Percentiles rank a stretch among this genome's conserved stretches.
phyloP scores from a whole-genome alignment of 2,888 invertebrate species.

The Panzeria rudis region DNA sequence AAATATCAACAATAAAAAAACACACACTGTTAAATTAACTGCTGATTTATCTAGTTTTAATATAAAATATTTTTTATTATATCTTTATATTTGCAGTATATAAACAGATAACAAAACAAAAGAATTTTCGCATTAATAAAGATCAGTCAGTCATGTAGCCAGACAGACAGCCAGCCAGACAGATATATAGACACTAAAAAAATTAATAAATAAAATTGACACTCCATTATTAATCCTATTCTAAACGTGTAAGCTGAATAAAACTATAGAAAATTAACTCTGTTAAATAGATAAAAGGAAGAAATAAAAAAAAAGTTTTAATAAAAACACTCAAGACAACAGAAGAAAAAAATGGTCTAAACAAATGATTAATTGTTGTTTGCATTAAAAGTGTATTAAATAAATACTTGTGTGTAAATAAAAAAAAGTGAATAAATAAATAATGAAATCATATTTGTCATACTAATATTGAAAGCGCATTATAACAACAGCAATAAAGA shows the following conservation, averaged over 20 bases:
- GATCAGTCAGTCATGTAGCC: conserved; percentile 27
- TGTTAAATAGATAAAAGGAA: conserved; percentile 36
- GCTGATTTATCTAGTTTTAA: conserved; percentile 63
- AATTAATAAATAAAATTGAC: conserved; percentile 45
- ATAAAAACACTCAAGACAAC: neutral
- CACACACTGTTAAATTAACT: conserved; percentile 9
- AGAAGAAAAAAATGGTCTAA: conserved; percentile 1
- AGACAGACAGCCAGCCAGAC: neutral
- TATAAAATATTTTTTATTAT: conserved; percentile 26
- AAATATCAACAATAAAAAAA: conserved; percentile 18
- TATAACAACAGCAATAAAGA: conserved; percentile 32
- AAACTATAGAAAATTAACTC: conserved; percentile 45
- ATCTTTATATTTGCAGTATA: conserved; percentile 50
- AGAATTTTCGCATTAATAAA: conserved; percentile 51
- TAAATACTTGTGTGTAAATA: conserved; percentile 14
- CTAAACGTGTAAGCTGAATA: conserved; percentile 50
- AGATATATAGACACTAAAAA: conserved; percentile 15
- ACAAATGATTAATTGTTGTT: conserved; percentile 43
- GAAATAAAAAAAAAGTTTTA: neutral
- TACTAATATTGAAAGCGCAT: conserved; percentile 39
- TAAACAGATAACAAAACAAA: conserved; percentile 45
- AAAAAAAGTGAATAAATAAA: conserved; percentile 33
- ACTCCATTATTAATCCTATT: conserved; percentile 50
- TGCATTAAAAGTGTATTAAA: conserved; percentile 43
- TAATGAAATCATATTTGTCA: conserved; percentile 55